Evolutionary conservation across 64 coral and sea anemone genomes (phyloP), one percentile per base, ranked within the genome.

Genomic region (Dendrophyllia cribrosa): DNA sequence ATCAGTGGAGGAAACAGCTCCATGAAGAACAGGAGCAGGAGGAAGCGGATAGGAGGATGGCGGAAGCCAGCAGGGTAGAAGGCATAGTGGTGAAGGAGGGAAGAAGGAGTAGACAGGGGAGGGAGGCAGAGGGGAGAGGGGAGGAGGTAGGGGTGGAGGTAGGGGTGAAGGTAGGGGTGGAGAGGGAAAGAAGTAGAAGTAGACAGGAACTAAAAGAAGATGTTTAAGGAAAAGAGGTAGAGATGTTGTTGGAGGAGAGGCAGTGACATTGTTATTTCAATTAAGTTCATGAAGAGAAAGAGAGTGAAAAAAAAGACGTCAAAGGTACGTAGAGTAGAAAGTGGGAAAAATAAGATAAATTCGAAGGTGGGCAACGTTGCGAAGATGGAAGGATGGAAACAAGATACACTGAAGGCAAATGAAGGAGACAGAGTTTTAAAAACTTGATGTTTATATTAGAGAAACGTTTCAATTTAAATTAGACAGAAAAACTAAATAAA

Each of bases 1-100:
- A 89, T 66, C 96, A 98, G 78, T 98, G 96, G 96, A 87, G 78
- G 50, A 92, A 98, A 78, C 92, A 98, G 53, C 79, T 98, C 17
- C 96, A 98, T 23, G 78, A 94, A 46, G 93, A 95, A 46, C 83
- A 95, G 44, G 76, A 89, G 45, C 44, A 92, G 46, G 85, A 94
- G 0, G 88, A 88, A 23, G 85, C 59, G 20, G 82, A 97, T 5
- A 88, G 88, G 51, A 85, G 72, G 48, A 87, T 56, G 24, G 55
- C 47, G 15, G 91, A 92, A 79, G 91, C 70, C 6, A 13, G 50
- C 68, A 88, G 23, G 70, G 12, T 88, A 12, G 24, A 74, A 43
- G 51, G 15, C 72, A 58, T 95, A 58, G 58, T 95, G 60, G 82
- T 4, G 24, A 85, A 76, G 60, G 80, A 92, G 47, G 78, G 82